phyloP scores from a whole-genome alignment of 2,797 vertebrate species.

The Spinus olivaceus region DNA sequence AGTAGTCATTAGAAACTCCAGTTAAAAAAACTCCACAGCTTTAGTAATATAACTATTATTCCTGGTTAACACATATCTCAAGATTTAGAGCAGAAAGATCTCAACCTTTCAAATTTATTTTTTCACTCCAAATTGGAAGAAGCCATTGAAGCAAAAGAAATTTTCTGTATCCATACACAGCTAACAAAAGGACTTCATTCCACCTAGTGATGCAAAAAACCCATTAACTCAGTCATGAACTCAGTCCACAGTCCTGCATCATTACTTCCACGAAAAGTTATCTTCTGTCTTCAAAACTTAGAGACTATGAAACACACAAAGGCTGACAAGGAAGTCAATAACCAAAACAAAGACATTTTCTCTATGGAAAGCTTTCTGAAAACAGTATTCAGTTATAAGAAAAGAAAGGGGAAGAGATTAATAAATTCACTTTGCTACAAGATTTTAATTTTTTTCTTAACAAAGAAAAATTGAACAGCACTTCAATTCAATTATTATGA shows the following conservation, averaged over 20 bases:
- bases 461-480: conserved; percentile 42
- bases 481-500: conserved; percentile 36
- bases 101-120: background rate
- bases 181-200: background rate
- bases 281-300: conserved; percentile 36
- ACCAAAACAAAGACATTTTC: conserved; percentile 37
- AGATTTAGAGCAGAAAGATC: background rate
- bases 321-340: conserved; percentile 47
- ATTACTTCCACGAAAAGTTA: conserved; percentile 40
- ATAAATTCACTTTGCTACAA: background rate
- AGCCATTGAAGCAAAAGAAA: background rate
- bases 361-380: conserved; percentile 13
- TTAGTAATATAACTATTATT: background rate
- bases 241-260: conserved; percentile 15
- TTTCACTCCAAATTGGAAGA: background rate
- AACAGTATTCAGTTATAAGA: background rate
- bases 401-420: background rate
- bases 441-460: background rate
- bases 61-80: background rate
- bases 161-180: background rate
- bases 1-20: no score
- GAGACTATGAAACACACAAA: conserved; percentile 45
- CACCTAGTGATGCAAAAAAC: background rate
- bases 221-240: background rate
- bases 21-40: background rate